A percentile compares a stretch with the other conserved stretches of the same genome.
These are phyloP conservation scores for Itoplectis maculator DNA, from an alignment of 2,888 invertebrate genomes.

Conservation along the genomic window DNA sequence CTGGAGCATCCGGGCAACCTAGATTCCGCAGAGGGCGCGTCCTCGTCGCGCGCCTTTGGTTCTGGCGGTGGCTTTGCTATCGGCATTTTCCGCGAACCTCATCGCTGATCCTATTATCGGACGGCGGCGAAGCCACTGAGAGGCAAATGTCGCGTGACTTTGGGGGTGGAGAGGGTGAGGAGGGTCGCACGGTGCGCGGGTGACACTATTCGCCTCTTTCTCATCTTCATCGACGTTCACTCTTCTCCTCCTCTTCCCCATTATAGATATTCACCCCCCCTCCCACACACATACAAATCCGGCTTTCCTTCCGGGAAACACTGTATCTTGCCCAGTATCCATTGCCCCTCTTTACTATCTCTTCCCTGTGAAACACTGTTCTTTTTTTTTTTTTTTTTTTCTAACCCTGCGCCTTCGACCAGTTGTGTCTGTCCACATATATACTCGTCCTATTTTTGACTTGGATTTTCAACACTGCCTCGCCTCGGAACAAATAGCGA, in stretches of 20 bases:
- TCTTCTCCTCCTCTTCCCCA: conserved; percentile 25
- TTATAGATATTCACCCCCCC: conserved; percentile 26
- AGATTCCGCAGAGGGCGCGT: conserved; percentile 53
- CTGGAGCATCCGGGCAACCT: conserved; percentile 44
- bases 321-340: conserved; percentile 4
- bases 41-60: conserved; percentile 22
- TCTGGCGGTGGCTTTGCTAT: conserved; percentile 53
- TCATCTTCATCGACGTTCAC: conserved; percentile 9
- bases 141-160: conserved; percentile 72
- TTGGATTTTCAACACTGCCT: no score
- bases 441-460: no score
- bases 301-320: conserved; percentile 19
- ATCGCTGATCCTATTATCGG: conserved; percentile 74
- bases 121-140: conserved; percentile 67
- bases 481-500: no score
- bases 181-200: conserved; percentile 58
- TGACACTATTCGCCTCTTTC: conserved; percentile 36
- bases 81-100: conserved; percentile 69
- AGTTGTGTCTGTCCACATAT: no score
- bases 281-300: no score
- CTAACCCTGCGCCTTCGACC: background rate
- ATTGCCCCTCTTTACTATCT: background rate
- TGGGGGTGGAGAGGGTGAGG: conserved; percentile 46
- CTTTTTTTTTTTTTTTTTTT: background rate
- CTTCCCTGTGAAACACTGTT: background rate